These are phyloP conservation scores for Mycalesis mineus DNA, from an alignment of 2,888 invertebrate genomes.

Conservation along the genomic window DNA sequence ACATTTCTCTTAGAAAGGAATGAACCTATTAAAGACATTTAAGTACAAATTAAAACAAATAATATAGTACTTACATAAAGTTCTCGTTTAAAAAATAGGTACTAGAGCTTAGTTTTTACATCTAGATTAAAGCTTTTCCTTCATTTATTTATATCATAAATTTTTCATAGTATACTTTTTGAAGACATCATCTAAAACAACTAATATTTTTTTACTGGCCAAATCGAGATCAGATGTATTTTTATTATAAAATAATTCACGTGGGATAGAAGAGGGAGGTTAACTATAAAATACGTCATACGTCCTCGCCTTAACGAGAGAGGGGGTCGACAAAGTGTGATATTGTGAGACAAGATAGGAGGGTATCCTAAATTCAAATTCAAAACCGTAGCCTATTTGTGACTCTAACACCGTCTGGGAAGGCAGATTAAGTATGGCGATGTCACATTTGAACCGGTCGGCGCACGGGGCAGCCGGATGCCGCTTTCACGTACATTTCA, in stretches of 20 bases:
- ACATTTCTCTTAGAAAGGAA: background rate
- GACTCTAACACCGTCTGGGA: too few species aligned
- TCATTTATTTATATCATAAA: background rate
- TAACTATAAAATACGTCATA: too few species aligned
- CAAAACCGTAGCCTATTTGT: too few species aligned
- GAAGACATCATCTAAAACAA: background rate
- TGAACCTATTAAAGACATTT: background rate
- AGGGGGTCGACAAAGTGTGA: too few species aligned
- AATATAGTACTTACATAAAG: background rate
- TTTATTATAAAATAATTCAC: background rate
- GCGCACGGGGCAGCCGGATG: too few species aligned
- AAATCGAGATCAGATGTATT: background rate
- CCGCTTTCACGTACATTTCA: too few species aligned
- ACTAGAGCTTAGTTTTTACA: background rate
- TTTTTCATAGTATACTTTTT: background rate
- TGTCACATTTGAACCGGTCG: too few species aligned
- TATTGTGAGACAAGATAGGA: too few species aligned
- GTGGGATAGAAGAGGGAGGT: too few species aligned
- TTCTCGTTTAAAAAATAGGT: background rate
- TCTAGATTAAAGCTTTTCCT: conserved; percentile 1
- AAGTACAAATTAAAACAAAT: background rate
- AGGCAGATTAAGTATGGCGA: too few species aligned
- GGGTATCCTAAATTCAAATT: too few species aligned
- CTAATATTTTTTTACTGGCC: background rate
- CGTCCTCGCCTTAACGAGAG: too few species aligned